These are phyloP conservation scores for Pachycephala philippinensis DNA, from an alignment of 2,113 vertebrate genomes.

Conservation along the genomic window DNA sequence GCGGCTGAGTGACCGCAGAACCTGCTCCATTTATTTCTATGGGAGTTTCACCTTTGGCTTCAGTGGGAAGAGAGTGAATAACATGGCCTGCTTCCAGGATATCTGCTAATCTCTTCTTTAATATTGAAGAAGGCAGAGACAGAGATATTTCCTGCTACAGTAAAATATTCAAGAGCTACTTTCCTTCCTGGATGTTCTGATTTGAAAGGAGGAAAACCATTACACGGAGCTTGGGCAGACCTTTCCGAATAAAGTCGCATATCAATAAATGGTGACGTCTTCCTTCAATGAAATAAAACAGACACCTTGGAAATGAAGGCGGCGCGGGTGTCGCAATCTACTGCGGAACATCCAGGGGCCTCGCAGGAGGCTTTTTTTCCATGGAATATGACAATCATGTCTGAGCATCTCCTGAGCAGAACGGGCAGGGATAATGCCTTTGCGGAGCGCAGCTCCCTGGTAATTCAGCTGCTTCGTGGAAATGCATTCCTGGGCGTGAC, in stretches of 20 bases:
- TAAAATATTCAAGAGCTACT: conserved; percentile 36
- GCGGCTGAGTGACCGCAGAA: not conserved
- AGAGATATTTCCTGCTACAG: conserved; percentile 43
- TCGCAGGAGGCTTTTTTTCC: not conserved
- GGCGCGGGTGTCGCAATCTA: not conserved
- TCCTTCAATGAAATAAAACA: conserved; percentile 42
- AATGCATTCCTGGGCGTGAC: conserved; percentile 6
- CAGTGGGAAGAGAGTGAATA: conserved; percentile 23
- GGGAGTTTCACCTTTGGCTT: conserved; percentile 40
- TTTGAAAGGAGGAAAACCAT: conserved; percentile 25
- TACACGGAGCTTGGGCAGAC: not conserved
- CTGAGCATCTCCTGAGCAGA: conserved; percentile 22
- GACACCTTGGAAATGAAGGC: conserved; percentile 35
- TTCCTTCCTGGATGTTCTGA: conserved; percentile 39
- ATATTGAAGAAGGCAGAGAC: conserved; percentile 42
- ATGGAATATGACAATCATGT: not conserved
- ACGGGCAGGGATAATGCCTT: not conserved
- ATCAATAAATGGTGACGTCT: conserved; percentile 26
- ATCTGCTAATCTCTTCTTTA: conserved; percentile 56
- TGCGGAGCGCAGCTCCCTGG: not conserved
- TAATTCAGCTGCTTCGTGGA: conserved; percentile 11
- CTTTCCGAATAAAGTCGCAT: not conserved
- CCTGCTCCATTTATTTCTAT: conserved; percentile 27
- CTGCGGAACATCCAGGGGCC: not conserved
- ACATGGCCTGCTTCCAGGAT: conserved; percentile 26